Conservation (phyloP, 2,113 vertebrate species). For the Mola mola region DNA sequence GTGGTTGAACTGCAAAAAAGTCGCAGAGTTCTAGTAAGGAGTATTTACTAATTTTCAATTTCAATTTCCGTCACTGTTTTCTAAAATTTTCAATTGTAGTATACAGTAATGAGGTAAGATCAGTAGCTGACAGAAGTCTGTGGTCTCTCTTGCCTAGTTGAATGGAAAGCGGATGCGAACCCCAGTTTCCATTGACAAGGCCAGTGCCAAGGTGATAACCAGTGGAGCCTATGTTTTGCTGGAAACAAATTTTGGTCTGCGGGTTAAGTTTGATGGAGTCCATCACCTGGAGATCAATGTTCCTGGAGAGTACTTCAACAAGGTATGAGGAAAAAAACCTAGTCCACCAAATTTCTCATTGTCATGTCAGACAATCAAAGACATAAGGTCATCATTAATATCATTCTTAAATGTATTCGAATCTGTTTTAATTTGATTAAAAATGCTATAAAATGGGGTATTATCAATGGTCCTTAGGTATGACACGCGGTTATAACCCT, state of each 20-base stretch:
- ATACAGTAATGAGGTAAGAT: neutral
- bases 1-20: conserved; percentile 86
- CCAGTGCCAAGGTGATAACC: conserved; percentile 76
- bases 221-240: conserved; percentile 86
- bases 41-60: neutral
- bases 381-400: neutral
- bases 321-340: conserved; percentile 73
- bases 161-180: conserved; percentile 77
- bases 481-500: neutral
- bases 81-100: neutral
- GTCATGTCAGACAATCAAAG: neutral
- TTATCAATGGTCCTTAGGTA: too few relatives aligned
- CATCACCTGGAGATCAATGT: conserved; percentile 88
- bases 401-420: neutral
- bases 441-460: too few relatives aligned
- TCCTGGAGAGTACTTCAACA: conserved; percentile 87
- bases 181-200: conserved; percentile 71
- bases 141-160: conserved; percentile 62
- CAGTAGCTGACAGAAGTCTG: neutral
- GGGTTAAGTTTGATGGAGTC: conserved; percentile 88
- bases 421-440: too few relatives aligned
- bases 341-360: neutral
- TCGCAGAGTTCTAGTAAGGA: conserved; percentile 83
- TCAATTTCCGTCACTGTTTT: neutral
- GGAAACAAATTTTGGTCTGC: conserved; percentile 87